These are phyloP conservation scores for Drosophila arizonae DNA, from an alignment of 1,140 invertebrate genomes.

Conservation along the genomic window DNA sequence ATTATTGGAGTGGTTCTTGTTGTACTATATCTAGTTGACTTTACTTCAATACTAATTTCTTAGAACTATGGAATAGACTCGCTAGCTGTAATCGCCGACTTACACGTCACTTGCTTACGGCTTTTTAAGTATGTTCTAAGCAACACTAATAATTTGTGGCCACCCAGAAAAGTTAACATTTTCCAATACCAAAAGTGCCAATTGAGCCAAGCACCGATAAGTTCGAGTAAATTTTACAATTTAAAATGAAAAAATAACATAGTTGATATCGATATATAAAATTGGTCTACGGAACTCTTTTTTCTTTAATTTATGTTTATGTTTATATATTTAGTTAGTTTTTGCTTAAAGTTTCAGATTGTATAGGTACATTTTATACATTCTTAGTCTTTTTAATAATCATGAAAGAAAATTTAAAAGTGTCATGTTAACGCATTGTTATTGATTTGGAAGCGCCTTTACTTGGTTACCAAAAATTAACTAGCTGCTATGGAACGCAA, in stretches of 20 bases:
- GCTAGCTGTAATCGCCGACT: constrained; percentile 24
- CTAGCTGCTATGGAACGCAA: too few relatives aligned
- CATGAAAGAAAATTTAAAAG: too few relatives aligned
- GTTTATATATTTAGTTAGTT: too few relatives aligned
- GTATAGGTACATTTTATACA: too few relatives aligned
- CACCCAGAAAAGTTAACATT: background rate
- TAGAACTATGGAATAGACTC: background rate
- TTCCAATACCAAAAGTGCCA: background rate
- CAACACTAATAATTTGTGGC: background rate
- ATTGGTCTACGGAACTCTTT: too few relatives aligned
- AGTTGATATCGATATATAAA: too few relatives aligned
- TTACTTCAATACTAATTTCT: constrained; percentile 13
- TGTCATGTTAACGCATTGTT: background rate
- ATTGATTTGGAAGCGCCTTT: background rate
- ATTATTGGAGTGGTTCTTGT: background rate
- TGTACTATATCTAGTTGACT: background rate
- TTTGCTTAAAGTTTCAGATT: too few relatives aligned
- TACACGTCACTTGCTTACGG: constrained; percentile 41
- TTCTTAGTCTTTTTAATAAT: too few relatives aligned
- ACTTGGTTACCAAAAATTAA: too few relatives aligned
- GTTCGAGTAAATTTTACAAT: too few relatives aligned
- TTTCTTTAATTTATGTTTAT: too few relatives aligned
- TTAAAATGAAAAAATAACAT: too few relatives aligned
- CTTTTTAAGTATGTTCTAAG: background rate
- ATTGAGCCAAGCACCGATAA: background rate